Conservation (phyloP, 2,797 vertebrate species). For the Ciconia nigra region DNA sequence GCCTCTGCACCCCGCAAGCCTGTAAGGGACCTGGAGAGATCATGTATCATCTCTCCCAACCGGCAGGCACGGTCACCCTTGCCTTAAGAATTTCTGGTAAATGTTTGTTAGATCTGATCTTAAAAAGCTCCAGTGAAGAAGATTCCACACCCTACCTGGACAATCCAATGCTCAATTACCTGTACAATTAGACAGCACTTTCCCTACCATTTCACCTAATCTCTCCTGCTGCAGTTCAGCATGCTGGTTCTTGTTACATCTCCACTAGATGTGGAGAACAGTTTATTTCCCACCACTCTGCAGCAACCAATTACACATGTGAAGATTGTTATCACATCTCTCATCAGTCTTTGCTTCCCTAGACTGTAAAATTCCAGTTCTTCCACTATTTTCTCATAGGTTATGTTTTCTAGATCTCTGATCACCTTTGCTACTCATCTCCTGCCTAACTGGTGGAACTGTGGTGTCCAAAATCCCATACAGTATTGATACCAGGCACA, state of each 20-base stretch:
- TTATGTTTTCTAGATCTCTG: background rate
- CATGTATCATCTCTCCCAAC: background rate
- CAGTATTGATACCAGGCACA: background rate
- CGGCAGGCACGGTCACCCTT: background rate
- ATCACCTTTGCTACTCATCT: background rate
- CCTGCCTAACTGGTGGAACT: background rate
- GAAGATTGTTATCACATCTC: constrained; percentile 8
- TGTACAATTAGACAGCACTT: background rate
- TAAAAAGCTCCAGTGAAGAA: background rate
- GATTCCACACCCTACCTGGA: background rate
- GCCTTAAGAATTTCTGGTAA: background rate
- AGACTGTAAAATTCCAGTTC: background rate
- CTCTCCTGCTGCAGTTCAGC: background rate
- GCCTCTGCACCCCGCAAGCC: background rate
- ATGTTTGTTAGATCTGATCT: background rate
- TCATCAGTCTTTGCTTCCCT: background rate
- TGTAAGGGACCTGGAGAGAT: background rate
- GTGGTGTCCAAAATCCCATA: background rate
- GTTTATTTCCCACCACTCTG: background rate
- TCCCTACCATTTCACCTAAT: background rate
- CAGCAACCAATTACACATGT: background rate
- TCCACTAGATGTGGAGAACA: background rate
- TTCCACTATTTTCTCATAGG: background rate
- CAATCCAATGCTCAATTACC: background rate
- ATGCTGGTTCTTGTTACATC: background rate